These are phyloP conservation scores for Ochropleura leucogaster DNA, from an alignment of 2,888 invertebrate genomes.

Conservation along the genomic window DNA sequence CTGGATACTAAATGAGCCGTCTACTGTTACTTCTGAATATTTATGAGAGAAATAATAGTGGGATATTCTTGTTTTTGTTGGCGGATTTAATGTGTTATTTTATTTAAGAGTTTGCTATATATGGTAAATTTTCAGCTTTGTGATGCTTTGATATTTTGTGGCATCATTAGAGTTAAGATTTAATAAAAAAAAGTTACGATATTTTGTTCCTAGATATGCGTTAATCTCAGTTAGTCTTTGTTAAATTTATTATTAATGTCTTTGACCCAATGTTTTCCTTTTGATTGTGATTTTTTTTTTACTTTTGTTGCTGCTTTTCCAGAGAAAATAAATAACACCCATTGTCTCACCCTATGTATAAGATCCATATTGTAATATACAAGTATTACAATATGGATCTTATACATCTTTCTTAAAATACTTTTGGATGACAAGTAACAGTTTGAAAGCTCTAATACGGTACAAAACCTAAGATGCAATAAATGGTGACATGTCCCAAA, in stretches of 20 bases:
- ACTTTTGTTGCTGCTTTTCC: too few species aligned
- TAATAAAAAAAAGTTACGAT: too few species aligned
- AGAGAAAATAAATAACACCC: not conserved
- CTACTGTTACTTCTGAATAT: conserved; percentile 88
- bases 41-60: conserved; percentile 84
- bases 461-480: conserved; percentile 13
- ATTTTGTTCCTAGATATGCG: too few species aligned
- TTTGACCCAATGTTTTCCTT: too few species aligned
- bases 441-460: not conserved
- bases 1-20: conserved; percentile 87
- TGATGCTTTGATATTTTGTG: not conserved
- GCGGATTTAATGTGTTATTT: conserved; percentile 36
- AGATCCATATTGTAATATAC: too few species aligned
- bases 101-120: not conserved
- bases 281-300: too few species aligned
- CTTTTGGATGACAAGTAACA: not conserved
- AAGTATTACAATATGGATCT: too few species aligned
- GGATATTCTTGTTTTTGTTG: conserved; percentile 74
- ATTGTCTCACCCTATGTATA: too few species aligned
- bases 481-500: conserved; percentile 42
- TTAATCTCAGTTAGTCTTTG: too few species aligned
- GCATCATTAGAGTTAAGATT: too few species aligned
- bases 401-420: too few species aligned
- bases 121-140: not conserved
- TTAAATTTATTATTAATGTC: too few species aligned